Conservation (phyloP, 2,113 vertebrate species). For the Petromus typicus region DNA sequence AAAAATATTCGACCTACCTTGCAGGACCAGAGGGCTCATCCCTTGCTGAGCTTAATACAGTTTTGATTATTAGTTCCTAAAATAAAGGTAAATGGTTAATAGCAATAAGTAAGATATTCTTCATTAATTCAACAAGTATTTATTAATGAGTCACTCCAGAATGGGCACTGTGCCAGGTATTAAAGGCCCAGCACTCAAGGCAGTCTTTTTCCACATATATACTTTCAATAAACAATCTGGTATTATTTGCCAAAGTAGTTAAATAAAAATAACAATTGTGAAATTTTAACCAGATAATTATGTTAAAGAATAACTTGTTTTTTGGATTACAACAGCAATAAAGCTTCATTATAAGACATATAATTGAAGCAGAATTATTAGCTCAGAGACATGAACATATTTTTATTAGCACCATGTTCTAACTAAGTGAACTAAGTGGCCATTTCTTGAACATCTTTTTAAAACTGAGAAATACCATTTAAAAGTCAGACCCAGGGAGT, state of each 20-base stretch:
- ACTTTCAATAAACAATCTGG: slow-evolving; percentile 16
- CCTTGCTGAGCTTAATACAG: slow-evolving; percentile 95
- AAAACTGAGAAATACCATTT: slow-evolving; percentile 30
- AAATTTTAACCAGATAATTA: slow-evolving; percentile 33
- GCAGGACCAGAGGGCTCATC: slow-evolving; percentile 98
- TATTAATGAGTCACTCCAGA: not conserved
- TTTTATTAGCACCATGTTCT: not conserved
- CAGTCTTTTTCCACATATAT: not conserved
- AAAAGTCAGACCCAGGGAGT: not conserved
- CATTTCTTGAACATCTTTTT: not conserved
- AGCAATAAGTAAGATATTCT: slow-evolving; percentile 47
- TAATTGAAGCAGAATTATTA: slow-evolving; percentile 33
- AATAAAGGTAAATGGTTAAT: slow-evolving; percentile 79
- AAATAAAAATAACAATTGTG: slow-evolving; percentile 30
- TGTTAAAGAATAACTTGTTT: slow-evolving; percentile 33
- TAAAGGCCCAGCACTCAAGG: slow-evolving; percentile 8
- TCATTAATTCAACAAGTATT: slow-evolving; percentile 50
- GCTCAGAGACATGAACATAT: not conserved
- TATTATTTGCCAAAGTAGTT: slow-evolving; percentile 47
- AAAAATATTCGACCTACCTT: slow-evolving; percentile 87
- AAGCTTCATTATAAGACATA: slow-evolving; percentile 3
- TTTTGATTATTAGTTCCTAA: slow-evolving; percentile 98
- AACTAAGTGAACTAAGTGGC: too few species aligned
- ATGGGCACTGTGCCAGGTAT: not conserved
- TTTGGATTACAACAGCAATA: not conserved